Evolutionary conservation across 2,888 invertebrate species (phyloP).

Genomic region (Lamellibrachia columna): DNA sequence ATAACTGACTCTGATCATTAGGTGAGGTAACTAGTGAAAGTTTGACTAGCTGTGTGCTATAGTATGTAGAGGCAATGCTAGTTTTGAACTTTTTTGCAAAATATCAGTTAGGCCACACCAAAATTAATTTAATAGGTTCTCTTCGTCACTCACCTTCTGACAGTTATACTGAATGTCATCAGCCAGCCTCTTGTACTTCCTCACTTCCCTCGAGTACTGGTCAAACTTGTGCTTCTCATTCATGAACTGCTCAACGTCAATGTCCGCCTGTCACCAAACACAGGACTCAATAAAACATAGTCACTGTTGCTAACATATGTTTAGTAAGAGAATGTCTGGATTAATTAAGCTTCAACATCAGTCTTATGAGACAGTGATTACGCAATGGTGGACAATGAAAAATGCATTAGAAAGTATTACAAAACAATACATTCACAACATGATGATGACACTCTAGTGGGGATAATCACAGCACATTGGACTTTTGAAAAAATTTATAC

Average conservation of each 20-base stretch:
- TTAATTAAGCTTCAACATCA: neutral
- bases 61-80: no score
- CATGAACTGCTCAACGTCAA: conserved; percentile 76
- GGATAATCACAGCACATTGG: neutral
- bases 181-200: conserved; percentile 67
- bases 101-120: no score
- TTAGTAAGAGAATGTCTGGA: neutral
- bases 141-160: conserved; percentile 51
- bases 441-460: neutral
- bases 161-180: conserved; percentile 68
- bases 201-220: conserved; percentile 67
- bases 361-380: neutral
- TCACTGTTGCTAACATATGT: neutral
- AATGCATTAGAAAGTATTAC: no score
- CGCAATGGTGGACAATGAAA: no score
- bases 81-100: no score
- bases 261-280: conserved; percentile 69
- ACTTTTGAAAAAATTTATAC: neutral
- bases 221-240: conserved; percentile 68
- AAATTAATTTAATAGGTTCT: no score
- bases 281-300: neutral
- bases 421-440: no score
- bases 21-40: neutral
- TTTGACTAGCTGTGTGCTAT: neutral
- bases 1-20: neutral